phyloP scores from a whole-genome alignment of 2,888 invertebrate genomes.

The Andrena bucephala region DNA sequence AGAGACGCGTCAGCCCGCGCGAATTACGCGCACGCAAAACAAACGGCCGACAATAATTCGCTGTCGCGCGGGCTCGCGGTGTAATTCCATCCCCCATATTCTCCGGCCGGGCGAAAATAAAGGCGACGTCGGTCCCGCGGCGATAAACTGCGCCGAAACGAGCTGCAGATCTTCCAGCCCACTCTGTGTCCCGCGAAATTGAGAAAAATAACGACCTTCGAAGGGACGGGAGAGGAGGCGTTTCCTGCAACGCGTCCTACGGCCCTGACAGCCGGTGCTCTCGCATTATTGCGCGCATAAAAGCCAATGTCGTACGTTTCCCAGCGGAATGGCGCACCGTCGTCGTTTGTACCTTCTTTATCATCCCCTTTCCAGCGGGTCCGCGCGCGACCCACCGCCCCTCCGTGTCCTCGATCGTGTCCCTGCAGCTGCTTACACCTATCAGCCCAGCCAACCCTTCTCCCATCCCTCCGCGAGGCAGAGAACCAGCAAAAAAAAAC shows the following conservation, averaged over 20 bases:
- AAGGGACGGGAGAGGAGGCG: slow-evolving; percentile 39
- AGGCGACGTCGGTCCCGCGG: slow-evolving; percentile 11
- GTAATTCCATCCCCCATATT: slow-evolving; percentile 35
- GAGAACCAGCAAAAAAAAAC: neutral
- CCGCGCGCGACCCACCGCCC: slow-evolving; percentile 9
- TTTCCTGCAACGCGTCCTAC: slow-evolving; percentile 41
- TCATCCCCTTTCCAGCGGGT: slow-evolving; percentile 37
- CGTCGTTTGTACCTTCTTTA: slow-evolving; percentile 66
- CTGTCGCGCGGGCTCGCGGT: slow-evolving; percentile 7
- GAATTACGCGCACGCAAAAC: slow-evolving; percentile 23
- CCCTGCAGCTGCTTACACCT: slow-evolving; percentile 51
- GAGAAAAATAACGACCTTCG: slow-evolving; percentile 63
- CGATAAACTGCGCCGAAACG: slow-evolving; percentile 65
- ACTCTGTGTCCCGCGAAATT: slow-evolving; percentile 55
- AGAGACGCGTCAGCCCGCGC: slow-evolving; percentile 3
- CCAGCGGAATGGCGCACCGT: slow-evolving; percentile 55
- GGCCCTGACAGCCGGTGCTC: slow-evolving; percentile 69
- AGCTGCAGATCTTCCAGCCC: neutral
- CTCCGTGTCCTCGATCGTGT: slow-evolving; percentile 10
- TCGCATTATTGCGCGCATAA: slow-evolving; percentile 78
- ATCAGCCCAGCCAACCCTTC: neutral
- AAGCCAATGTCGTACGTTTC: slow-evolving; percentile 75
- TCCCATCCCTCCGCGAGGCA: neutral
- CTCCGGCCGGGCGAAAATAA: slow-evolving; percentile 13
- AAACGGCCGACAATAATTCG: slow-evolving; percentile 42